A percentile compares a stretch with the other conserved stretches of the same genome.
Conservation (phyloP, 2,113 vertebrate genomes). For the Nothocercus julius region DNA sequence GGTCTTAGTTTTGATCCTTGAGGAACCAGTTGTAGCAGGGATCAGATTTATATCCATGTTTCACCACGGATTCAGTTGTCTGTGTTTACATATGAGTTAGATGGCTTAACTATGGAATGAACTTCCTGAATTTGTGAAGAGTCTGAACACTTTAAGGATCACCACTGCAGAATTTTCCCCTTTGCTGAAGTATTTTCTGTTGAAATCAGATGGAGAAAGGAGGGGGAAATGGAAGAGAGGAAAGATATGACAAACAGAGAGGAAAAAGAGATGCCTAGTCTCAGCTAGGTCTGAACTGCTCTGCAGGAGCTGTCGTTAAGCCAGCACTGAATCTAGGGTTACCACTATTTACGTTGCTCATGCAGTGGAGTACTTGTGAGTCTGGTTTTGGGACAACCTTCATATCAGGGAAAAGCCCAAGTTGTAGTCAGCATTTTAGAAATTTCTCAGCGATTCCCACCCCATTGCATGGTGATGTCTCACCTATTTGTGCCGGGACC, state of each 20-base stretch:
- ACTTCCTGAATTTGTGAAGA: neutral
- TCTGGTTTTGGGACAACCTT: conserved; percentile 17
- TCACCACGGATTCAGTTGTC: neutral
- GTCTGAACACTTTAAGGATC: neutral
- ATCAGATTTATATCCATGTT: neutral
- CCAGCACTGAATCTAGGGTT: neutral
- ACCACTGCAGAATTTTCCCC: neutral
- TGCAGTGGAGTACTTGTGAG: neutral
- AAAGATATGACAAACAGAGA: neutral
- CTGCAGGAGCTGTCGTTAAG: neutral
- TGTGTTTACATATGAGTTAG: neutral
- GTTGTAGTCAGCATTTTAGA: conserved; percentile 21
- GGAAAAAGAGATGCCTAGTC: neutral
- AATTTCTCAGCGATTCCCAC: conserved; percentile 7
- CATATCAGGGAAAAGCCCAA: neutral
- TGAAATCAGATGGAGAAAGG: neutral
- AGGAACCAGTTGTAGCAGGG: neutral
- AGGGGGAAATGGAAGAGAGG: neutral
- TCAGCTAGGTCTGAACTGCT: neutral
- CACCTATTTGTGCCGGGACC: neutral
- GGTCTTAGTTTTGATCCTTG: neutral
- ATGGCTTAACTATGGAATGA: neutral
- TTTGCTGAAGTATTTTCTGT: neutral
- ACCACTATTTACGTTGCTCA: neutral
- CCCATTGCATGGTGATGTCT: neutral